Evolutionary conservation across 2,888 invertebrate genomes (phyloP), one percentile per base, ranked within the genome.

Genomic region (Pegoplata infirma): DNA sequence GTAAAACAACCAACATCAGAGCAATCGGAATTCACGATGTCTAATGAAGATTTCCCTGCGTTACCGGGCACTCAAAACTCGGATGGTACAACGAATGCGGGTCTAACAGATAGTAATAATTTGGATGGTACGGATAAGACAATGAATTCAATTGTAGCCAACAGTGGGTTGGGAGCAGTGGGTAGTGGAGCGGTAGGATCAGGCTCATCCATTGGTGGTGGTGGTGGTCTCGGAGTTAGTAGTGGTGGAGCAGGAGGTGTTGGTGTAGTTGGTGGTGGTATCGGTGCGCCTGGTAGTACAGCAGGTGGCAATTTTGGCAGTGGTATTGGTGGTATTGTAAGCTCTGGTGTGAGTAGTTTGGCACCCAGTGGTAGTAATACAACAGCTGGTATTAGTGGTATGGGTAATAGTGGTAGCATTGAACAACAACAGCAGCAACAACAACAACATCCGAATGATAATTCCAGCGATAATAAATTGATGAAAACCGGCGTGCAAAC

Each of bases 1-100:
- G 97, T 97, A 84, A 97, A 97, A 91, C 96, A 97, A 91, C 97
- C 97, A 81, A 95, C 96, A 86, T 93, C 95, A 61, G 97, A 97
- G 90, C 93, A 97, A 87, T 96, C 95, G 82, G 97, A 97, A 91
- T 97, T 97, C 91, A 96, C 97, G 87, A 99, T 99, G 95, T 98
- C 98, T 86, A 97, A 96, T 85, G 99, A 99, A 91, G 99, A 99
- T 91, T 99, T 99, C 91, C 99, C 99, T 85, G 99, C 99, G 89
- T 92, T 99, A 88, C 99, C 99, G 82, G 99, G 99, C 85, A 96
- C 96, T 83, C 94, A 95, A 85, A 93, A 91, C 85, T 91, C 92
- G 84, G 93, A 93, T 84, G 93, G 93, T 72, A 87, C 88, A 85
- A 87, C 88, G 85, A 87, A 87, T 81, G 84, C 86, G 79, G 86